Base-by-base conservation (phyloP, 2,888 invertebrate species). In the Drepanosiphum platanoidis region DNA sequence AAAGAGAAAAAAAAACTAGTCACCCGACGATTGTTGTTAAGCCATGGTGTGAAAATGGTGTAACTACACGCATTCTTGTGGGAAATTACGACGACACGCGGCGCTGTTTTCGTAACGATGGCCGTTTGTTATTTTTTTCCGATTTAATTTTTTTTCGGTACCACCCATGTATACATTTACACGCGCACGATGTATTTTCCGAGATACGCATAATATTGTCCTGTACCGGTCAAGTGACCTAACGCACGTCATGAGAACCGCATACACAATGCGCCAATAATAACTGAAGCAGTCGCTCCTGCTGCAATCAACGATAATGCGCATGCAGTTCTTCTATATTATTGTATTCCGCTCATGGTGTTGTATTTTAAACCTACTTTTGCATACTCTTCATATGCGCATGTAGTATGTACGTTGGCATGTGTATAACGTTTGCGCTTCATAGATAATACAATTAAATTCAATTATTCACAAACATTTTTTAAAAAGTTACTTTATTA, bases 41-140 rank as follows among this genome's bases (percentile, higher is more conserved):
- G 13, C 27, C 30, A 11, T 72, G 30, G 79, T 79, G 79, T 79
- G 79, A 79, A 78, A 79, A 79, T 66, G 13, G 66, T 68, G 42
- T 78, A 42, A 30, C 11, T n/a, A 18, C 46, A 11, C 30, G 39
- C 58, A 81, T 81, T 81, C 70, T 81, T 71, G 70, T 58, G 70
- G 80, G 80, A 71, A 58, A 71, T 81, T 52, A 58, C 70, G 58
- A 61, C 80, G 39, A 71, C 68, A 64, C 61, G 34, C 81, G 70
- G 36, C 46, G 52, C 42, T 66, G 64, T 86, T 66, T n/a, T 74
- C 36, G 61, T 42, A 30, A 30, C 9, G 18, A 52, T 22, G 30
- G 22, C 22, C 42, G 42, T 52, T 72, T 36, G 11, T 70, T 42
- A 18, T 72, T 72, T 72, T 72, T 30, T 42, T 42, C 27, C 22